Conservation (phyloP, 2,888 invertebrate genomes). For the Cylloceria caligata region DNA sequence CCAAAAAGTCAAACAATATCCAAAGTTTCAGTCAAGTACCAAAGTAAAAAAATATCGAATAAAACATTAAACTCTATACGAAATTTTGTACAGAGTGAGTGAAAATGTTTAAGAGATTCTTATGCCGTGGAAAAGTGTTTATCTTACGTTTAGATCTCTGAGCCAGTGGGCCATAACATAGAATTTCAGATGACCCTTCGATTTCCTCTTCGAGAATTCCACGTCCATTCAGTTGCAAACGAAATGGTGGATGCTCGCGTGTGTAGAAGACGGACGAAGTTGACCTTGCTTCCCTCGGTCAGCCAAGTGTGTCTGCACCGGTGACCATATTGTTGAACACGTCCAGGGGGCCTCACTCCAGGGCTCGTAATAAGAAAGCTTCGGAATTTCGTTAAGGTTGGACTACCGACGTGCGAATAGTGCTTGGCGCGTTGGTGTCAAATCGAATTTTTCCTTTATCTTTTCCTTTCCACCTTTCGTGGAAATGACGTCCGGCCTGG, state of each 20-base stretch:
- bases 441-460: conserved; percentile 75
- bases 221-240: conserved; percentile 5
- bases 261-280: neutral
- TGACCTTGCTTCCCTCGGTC: conserved; percentile 27
- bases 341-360: conserved; percentile 13
- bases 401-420: conserved; percentile 53
- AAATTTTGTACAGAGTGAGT: neutral
- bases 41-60: neutral
- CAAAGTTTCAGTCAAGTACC: neutral
- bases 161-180: conserved; percentile 11
- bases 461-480: conserved; percentile 38
- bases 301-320: conserved; percentile 8
- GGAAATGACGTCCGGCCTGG: conserved; percentile 72
- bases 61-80: neutral
- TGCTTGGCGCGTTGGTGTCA: conserved; percentile 67
- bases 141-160: neutral
- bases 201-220: conserved; percentile 6
- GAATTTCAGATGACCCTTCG: conserved; percentile 42
- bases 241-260: conserved; percentile 1
- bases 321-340: conserved; percentile 21
- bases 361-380: conserved; percentile 32
- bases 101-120: neutral
- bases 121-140: neutral
- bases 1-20: too few species aligned
- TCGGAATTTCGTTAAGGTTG: conserved; percentile 72